Evolutionary conservation across 2,888 invertebrate species (phyloP), one percentile per base, ranked within the genome.

Genomic region (Dioctria linearis): DNA sequence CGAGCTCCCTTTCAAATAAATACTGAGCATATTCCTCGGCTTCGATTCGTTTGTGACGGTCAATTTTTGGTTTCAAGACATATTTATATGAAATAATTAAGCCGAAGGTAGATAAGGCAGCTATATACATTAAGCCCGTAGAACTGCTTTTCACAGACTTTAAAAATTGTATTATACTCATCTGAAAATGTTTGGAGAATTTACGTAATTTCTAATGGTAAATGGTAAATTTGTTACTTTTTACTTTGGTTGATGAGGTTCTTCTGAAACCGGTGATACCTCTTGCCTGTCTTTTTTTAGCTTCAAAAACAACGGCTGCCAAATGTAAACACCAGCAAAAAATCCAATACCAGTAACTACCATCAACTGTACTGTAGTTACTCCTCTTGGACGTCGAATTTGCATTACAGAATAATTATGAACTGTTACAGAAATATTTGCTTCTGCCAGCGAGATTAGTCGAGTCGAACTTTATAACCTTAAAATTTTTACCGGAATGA

Each of bases 291-390:
- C 86, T 81, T 83, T 85, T 82, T 84, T 86, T 79, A 82, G 86
- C 81, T 84, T 85, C 4, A 86, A 3, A 67, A 90, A 85, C 4
- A 89, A 82, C 59, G 90, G 90, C 80, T 87, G 86, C 90, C 90
- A 90, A 87, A 90, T 89, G 82, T 90, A 90, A 82, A n/a, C 67
- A 3, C 85, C 79, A 40, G 67, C 57, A 67, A 69, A 1, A 4
- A 79, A 80, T 13, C 86, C 90, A 80, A 90, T 25, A 11, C 86
- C 86, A 42, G 87, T 86, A 54, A 87, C 88, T 80, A 90, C 78
- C 85, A 89, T 85, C 81, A 90, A 85, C 83, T 90, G 89, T 40
- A 84, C 82, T 46, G 85, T 85, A 75, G 88, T 87, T 57, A 90
- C 82, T 79, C 88, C 86, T 42, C 87, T 86, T 51, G 89, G 89